phyloP scores from a whole-genome alignment of 2,113 vertebrate genomes.

The Tachysurus fulvidraco region DNA sequence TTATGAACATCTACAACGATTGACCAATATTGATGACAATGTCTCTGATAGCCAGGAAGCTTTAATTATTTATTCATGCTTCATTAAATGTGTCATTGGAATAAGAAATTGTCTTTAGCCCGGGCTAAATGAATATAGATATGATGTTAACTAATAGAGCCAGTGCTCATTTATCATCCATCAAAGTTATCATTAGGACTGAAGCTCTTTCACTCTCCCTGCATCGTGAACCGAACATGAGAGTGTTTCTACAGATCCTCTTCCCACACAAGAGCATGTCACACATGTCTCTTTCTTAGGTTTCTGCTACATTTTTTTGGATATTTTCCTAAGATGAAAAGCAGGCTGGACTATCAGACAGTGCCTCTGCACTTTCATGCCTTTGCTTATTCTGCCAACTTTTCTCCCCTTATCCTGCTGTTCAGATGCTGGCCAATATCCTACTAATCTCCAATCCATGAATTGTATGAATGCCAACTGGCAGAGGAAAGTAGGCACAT shows the following conservation, averaged over 20 bases:
- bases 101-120: neutral
- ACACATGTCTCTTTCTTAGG: slow-evolving; percentile 60
- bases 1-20: slow-evolving; percentile 15
- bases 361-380: neutral
- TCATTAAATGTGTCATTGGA: slow-evolving; percentile 20
- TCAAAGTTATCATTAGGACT: neutral
- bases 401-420: slow-evolving; percentile 16
- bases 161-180: slow-evolving; percentile 15
- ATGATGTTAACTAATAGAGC: slow-evolving; percentile 22
- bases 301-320: slow-evolving; percentile 45
- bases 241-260: neutral
- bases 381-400: slow-evolving; percentile 28
- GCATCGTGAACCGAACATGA: neutral
- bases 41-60: slow-evolving; percentile 1
- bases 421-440: slow-evolving; percentile 22
- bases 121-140: slow-evolving; percentile 38
- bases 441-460: slow-evolving; percentile 22
- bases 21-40: slow-evolving; percentile 28
- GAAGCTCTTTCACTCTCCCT: neutral
- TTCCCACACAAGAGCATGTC: neutral
- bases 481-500: slow-evolving; percentile 5
- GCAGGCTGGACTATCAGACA: slow-evolving; percentile 24
- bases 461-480: slow-evolving; percentile 30
- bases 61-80: slow-evolving; percentile 25
- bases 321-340: slow-evolving; percentile 28